Conservation (phyloP, 2,113 vertebrate genomes). For the Hystrix cristata region DNA sequence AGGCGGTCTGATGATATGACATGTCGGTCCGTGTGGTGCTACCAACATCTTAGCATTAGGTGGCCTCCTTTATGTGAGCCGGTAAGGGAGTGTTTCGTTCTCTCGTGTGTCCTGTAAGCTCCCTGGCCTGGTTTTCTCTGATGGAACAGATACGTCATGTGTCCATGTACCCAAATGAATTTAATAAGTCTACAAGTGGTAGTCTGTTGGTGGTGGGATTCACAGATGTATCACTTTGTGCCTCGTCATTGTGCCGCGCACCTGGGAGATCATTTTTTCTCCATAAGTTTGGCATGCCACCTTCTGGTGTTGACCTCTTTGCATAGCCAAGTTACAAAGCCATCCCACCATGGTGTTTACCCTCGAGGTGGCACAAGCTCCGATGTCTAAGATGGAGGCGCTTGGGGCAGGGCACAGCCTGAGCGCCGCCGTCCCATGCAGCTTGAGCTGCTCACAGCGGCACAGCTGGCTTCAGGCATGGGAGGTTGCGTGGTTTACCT, state of each 20-base stretch:
- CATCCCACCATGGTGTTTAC: too few relatives aligned
- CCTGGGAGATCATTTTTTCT: not conserved
- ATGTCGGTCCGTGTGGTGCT: not conserved
- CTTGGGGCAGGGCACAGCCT: too few relatives aligned
- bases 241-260: not conserved
- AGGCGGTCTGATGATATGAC: not conserved
- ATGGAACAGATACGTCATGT: not conserved
- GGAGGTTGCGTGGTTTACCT: too few relatives aligned
- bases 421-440: not conserved
- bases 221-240: not conserved
- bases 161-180: not conserved
- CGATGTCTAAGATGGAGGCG: too few relatives aligned
- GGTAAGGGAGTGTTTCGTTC: not conserved
- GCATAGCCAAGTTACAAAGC: not conserved
- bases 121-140: not conserved
- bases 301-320: not conserved
- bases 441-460: not conserved
- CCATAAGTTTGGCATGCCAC: not conserved
- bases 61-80: too few relatives aligned
- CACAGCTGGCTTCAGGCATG: not conserved
- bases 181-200: not conserved
- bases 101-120: not conserved
- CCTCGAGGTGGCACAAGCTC: not conserved
- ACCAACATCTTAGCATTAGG: not conserved
- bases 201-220: not conserved